Evolutionary conservation across 1,140 invertebrate genomes (phyloP), one percentile per base, ranked within the genome.

Genomic region (Dreissena rostriformis): DNA sequence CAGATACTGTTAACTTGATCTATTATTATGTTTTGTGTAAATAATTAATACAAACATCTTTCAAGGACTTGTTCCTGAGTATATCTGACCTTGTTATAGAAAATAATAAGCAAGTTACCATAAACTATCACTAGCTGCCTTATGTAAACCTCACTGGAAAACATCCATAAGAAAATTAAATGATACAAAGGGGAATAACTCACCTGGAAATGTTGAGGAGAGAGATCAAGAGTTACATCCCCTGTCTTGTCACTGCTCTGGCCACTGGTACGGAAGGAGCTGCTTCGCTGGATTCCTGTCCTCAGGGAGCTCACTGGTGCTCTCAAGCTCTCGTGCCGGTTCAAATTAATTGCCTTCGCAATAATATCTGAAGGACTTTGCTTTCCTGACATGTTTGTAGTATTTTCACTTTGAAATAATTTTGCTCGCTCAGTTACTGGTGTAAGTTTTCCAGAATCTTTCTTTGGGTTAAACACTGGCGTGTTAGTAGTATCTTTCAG

Each of bases 211-310:
- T 82, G 74, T 65, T 82, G 80, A 28, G 68, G 68, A 28, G 72
- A 52, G n/a, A 82, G 80, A 22, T 82, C 80, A 17, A 82, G 80
- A 82, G 80, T 82, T 24, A 82, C 61, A 63, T 82, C 72, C 72
- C 80, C 71, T 19, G 49, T 79, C 52, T 79, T 79, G 17, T n/a
- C 17, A 24, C 57, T 61, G 71, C 26, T 52, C 24, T 17, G 19
- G 6, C 6, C 14, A 10, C 39, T 39, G 39, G 39, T 39, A 39
- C 39, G 39, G 79, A 81, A 81, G 70, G 68, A 73, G 14, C 73
- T 29, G 52, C 80, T 82, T 19, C 80, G 51, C 51, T 82, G 80
- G 11, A 82, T 51, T 17, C 22, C 63, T 5, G 51, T 12, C 22
- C 39, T 57, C 52, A 61, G 65, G 28, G 74, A 57, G 24, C 80